Evolutionary conservation across 2,797 vertebrate genomes (phyloP), one percentile per base, ranked within the genome.

Genomic region (Alosa sapidissima): DNA sequence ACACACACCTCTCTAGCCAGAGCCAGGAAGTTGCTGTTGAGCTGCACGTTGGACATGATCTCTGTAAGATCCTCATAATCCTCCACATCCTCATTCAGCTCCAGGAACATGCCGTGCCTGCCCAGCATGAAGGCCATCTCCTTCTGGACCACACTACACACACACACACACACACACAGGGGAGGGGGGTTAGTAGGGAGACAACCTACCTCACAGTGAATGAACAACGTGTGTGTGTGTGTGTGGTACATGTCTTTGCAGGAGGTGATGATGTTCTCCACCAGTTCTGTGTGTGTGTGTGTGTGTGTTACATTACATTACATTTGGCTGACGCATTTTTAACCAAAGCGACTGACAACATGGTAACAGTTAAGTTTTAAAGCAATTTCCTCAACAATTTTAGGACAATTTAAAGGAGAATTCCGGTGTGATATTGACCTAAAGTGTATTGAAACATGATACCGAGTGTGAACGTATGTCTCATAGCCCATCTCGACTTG

Each of bases 41-140:
- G 97, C 93, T 99, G 98, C 45, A 99, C 98, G 0, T 99, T 99
- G 82, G 98, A 99, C 98, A 99, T 99, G 88, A 99, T 99, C 93
- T 99, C 98, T 0, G 98, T 99, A 90, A 99, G 92, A 91, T 99
- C 98, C 88, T 99, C 98, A 0, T 97, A 99, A 85, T 99, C 98
- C 65, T 99, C 98, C 28, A 99, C 98, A 0, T 99, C 98, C 90
- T 99, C 98, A 0, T 98, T 99, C 28, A 99, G 96, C 92, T 99
- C 98, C 91, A 99, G 92, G 90, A 99, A 99, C 91, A 99, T 97
- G 5, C 98, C 98, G 0, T 99, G 98, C 21, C 97, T 96, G 45
- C 98, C 98, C 81, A 99, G 92, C 98, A 99, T 99, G 91, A 98
- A 99, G 21, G 98, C 97, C 98, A 99, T 98, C 93, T 99, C 96